A percentile compares a stretch with the other conserved stretches of the same genome.
phyloP scores from a whole-genome alignment of 2,888 invertebrate genomes.

The Microctonus brassicae region DNA sequence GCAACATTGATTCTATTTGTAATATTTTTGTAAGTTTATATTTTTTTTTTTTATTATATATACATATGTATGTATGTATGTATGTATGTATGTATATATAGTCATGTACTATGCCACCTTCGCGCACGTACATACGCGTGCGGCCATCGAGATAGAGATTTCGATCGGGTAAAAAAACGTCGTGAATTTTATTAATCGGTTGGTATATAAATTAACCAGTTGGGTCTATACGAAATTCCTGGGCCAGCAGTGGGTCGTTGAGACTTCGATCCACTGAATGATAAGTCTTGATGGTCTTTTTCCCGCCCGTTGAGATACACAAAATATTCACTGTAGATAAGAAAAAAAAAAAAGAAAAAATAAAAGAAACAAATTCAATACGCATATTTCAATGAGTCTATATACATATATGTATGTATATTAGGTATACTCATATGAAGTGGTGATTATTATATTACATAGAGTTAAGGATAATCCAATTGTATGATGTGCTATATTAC shows the following conservation, averaged over 20 bases:
- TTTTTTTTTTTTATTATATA: slow-evolving; percentile 13
- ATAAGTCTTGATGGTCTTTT: slow-evolving; percentile 20
- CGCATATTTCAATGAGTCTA: not conserved
- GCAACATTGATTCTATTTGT: not conserved
- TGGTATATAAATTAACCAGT: slow-evolving; percentile 58
- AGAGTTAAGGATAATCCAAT: slow-evolving; percentile 27
- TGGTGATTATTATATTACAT: not conserved
- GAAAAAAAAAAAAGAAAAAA: not conserved
- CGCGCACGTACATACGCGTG: slow-evolving; percentile 28
- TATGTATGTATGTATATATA: slow-evolving; percentile 9
- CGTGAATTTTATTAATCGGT: slow-evolving; percentile 60
- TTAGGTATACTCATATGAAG: not conserved
- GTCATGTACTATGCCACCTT: slow-evolving; percentile 14
- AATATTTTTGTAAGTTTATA: not conserved
- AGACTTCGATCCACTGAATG: slow-evolving; percentile 26
- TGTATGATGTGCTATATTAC: slow-evolving; percentile 17
- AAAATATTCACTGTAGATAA: not conserved
- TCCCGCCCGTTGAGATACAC: slow-evolving; percentile 11
- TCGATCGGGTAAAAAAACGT: slow-evolving; percentile 53
- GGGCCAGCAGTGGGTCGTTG: slow-evolving; percentile 33
- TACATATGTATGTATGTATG: slow-evolving; percentile 17
- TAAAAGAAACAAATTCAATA: slow-evolving; percentile 4
- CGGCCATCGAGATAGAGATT: slow-evolving; percentile 46
- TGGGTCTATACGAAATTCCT: slow-evolving; percentile 45
- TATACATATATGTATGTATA: not conserved